Conservation (phyloP, 23 tunicate species). For the Corella eumyota region DNA sequence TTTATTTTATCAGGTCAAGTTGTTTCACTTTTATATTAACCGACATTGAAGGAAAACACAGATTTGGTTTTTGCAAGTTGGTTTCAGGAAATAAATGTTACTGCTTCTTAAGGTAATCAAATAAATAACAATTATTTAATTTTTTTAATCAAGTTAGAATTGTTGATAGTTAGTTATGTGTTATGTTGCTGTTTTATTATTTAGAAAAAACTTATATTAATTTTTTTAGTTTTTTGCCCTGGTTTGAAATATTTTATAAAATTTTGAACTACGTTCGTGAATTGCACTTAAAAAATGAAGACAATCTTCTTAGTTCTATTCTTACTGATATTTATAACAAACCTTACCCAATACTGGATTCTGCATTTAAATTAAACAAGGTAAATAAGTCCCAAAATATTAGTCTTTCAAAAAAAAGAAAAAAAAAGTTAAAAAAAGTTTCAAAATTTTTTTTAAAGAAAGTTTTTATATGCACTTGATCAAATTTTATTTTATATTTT, state of each 20-base stretch:
- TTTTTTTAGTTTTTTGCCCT: conserved; percentile 43
- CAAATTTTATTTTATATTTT: not conserved
- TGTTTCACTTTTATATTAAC: conserved; percentile 80
- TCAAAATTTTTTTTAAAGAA: not conserved
- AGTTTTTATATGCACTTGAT: not conserved
- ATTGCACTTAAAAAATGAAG: conserved; percentile 5
- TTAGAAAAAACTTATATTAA: not conserved
- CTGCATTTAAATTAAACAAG: conserved; percentile 12
- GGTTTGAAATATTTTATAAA: conserved; percentile 91
- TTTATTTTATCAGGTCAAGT: no score
- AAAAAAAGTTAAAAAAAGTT: conserved; percentile 1
- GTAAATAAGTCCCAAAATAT: conserved; percentile 4
- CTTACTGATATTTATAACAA: conserved; percentile 13
- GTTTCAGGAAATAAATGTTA: conserved; percentile 31
- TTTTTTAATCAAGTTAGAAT: no score
- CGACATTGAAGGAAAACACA: conserved; percentile 64
- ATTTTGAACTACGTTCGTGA: conserved; percentile 44
- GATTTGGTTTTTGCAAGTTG: conserved; percentile 85
- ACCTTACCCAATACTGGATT: conserved; percentile 20
- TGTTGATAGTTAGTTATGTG: no score
- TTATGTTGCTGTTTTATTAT: no score
- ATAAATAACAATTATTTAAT: no score
- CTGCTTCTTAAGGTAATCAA: conserved; percentile 47
- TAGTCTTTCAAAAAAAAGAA: not conserved
- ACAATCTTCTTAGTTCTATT: conserved; percentile 10